Evolutionary conservation across 1,140 invertebrate species (phyloP).

Genomic region (Probaryconus sp.): DNA sequence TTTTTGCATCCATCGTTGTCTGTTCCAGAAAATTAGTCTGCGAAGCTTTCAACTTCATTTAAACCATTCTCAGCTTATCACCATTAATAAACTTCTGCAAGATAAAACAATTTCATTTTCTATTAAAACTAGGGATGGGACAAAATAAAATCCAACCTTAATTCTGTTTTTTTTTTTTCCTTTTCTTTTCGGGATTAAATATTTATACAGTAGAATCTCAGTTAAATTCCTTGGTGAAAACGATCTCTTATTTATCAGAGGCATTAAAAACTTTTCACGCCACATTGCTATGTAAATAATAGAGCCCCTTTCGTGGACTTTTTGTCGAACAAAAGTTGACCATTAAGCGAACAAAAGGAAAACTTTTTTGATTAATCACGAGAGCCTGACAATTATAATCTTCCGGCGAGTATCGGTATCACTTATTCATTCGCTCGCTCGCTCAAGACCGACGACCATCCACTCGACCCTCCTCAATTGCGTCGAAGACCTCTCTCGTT

Average conservation of each 20-base stretch:
- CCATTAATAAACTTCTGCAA: constrained; percentile 8
- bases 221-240: background rate
- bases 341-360: constrained; percentile 48
- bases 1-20: constrained; percentile 29
- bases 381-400: constrained; percentile 58
- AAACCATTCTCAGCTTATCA: constrained; percentile 31
- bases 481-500: constrained; percentile 31
- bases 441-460: constrained; percentile 52
- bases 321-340: constrained; percentile 43
- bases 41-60: constrained; percentile 16
- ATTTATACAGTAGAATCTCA: no score
- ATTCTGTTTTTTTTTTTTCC: no score
- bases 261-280: constrained; percentile 18
- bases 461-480: constrained; percentile 55
- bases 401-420: constrained; percentile 46
- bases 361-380: constrained; percentile 56
- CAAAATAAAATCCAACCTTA: no score
- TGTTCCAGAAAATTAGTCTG: constrained; percentile 18
- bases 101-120: no score
- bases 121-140: no score
- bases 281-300: constrained; percentile 28
- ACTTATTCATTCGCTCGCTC: constrained; percentile 60
- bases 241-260: constrained; percentile 17
- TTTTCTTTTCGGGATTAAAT: no score
- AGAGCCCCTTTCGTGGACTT: constrained; percentile 6